Evolutionary conservation across 2,797 vertebrate genomes (phyloP), one percentile per base, ranked within the genome.

Genomic region (Sebastiscus albofasciatus): DNA sequence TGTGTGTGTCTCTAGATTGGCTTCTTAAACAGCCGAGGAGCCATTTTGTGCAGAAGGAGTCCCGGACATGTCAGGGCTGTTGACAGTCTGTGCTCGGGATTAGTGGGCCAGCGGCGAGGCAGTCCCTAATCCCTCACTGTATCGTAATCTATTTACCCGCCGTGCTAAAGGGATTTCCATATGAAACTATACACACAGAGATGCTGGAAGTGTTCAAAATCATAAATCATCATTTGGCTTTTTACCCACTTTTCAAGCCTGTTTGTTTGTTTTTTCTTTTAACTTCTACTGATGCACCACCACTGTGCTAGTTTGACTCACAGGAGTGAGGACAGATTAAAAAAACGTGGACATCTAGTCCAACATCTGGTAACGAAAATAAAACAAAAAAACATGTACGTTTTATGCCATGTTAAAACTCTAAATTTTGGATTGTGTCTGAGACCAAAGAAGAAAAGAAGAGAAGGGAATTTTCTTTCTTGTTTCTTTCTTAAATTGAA

Each of bases 61-160:
- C 91, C 92, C 86, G 89, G 93, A 92, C 92, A 93, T 92, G 93
- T 93, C 89, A 84, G 89, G 75, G 82, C 94, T 93, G 95, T 94
- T 96, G 95, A 96, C 96, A 95, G 94, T 95, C 96, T 96, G 90
- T 86, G 93, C 90, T 92, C 92, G 84, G 95, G 96, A 97, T 97
- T 97, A 97, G 95, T 92, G 94, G 96, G 96, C 96, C 96, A 95
- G 95, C 94, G 94, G 90, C 94, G 93, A 95, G 96, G 95, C 92
- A 91, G 95, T 94, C 94, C 93, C 91, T 97, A 97, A 97, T 97
- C 96, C 96, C 95, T 93, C 88, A 87, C 92, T 95, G 95, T 96
- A 96, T 97, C 95, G 93, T 96, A 97, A 97, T 97, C 96, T 96
- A 94, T 97, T 97, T 97, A 96, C 93, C 96, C 94, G 93, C 94